Base-by-base conservation (phyloP, 2,797 vertebrate species). In the Pseudocheirus occidentalis region DNA sequence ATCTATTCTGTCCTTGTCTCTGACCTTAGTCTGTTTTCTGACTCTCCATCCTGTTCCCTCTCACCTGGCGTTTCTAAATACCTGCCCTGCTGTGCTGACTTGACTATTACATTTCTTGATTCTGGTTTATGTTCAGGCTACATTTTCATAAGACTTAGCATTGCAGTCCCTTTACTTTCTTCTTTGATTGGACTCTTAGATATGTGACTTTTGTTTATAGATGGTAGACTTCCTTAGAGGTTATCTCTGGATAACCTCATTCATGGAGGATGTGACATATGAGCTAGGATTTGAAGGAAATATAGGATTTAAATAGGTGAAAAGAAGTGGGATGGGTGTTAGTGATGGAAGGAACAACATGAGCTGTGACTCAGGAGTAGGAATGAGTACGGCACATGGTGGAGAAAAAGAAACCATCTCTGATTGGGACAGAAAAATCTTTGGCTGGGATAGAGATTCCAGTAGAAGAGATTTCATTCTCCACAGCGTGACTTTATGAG, bases 281-380 rank as follows among this genome's bases (percentile, higher is more conserved):
- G 46, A 95, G 14, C 59, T 94, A 94, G 59, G 53, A 31, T 21
- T 95, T 73, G 81, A 95, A 95, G 92, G 73, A 40, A 46, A 52
- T 0, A 27, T 16, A 50, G 1, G 0, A 34, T 59, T 31, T 90
- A 9, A 14, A 24, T 18, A 91, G 62, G 87, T 5, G 58, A 90
- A 93, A 91, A 3, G 90, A 92, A 73, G 31, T 57, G 11, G 91
- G 81, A 62, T 5, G 7, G 3, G 5, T 13, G 31, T 58, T 12
- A 46, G 57, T 54, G 18, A 58, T 5, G 11, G 50, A 73, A 27
- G 52, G 57, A 73, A 81, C 5, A 29, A 0, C n/a, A 34, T 55
- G 52, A 58, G 55, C 10, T 52, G 73, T 92, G 54, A 27, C 27
- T 90, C 73, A 27, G 73, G 5, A 34, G 29, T 31, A 92, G 81